Evolutionary conservation across 1,140 invertebrate genomes (phyloP).

Genomic region (Microplitis demolitor): DNA sequence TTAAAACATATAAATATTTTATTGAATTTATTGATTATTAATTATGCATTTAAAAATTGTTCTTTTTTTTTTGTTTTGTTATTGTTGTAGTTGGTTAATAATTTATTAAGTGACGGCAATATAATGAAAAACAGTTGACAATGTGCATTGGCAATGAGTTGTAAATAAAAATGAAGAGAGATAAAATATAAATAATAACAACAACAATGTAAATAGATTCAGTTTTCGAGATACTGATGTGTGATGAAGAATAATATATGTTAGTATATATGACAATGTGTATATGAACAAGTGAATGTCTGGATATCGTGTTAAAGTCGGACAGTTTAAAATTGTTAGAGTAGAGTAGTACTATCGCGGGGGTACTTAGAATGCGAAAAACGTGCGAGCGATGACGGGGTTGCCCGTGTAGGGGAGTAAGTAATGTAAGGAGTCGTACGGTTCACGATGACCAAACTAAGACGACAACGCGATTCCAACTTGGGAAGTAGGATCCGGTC

Average conservation of each 20-base stretch:
- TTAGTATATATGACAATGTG: not conserved
- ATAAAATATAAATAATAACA: too few relatives aligned
- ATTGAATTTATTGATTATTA: too few relatives aligned
- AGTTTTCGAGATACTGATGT: not conserved
- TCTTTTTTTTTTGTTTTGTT: too few relatives aligned
- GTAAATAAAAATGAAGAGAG: too few relatives aligned
- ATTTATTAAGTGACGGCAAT: too few relatives aligned
- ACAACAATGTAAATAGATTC: too few relatives aligned
- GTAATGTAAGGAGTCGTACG: slow-evolving; percentile 48
- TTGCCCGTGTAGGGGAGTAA: slow-evolving; percentile 58
- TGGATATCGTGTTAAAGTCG: slow-evolving; percentile 11
- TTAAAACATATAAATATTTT: too few relatives aligned
- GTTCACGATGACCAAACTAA: slow-evolving; percentile 60
- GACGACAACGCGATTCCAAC: slow-evolving; percentile 58
- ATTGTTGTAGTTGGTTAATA: too few relatives aligned
- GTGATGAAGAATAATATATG: not conserved
- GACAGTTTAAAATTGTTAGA: slow-evolving; percentile 52
- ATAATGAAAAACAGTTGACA: too few relatives aligned
- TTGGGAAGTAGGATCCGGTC: slow-evolving; percentile 61
- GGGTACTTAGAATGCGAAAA: slow-evolving; percentile 58
- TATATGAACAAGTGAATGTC: not conserved
- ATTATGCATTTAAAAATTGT: too few relatives aligned
- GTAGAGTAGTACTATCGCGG: slow-evolving; percentile 14
- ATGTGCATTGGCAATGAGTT: too few relatives aligned
- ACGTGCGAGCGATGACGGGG: slow-evolving; percentile 60